phyloP scores from a whole-genome alignment of 2,113 vertebrate species.

The Accipiter cooperii region DNA sequence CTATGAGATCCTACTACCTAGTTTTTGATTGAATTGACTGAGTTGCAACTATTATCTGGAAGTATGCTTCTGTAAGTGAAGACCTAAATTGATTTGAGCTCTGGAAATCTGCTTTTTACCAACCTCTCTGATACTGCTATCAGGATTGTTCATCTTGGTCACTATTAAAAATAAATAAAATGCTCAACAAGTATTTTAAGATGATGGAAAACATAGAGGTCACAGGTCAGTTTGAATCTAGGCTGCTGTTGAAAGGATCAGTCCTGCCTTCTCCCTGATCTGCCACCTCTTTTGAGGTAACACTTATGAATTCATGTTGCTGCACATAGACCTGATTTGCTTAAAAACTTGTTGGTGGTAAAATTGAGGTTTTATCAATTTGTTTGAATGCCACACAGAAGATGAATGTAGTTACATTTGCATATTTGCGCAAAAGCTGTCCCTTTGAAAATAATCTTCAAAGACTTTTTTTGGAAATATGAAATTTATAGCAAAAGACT shows the following conservation, averaged over 20 bases:
- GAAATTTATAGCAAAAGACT: background rate
- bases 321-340: background rate
- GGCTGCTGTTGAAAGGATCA: background rate
- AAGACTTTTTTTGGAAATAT: background rate
- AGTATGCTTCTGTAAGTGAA: background rate
- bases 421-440: background rate
- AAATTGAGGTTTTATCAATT: background rate
- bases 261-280: background rate
- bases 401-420: background rate
- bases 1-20: accelerated
- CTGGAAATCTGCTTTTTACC: background rate
- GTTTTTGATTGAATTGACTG: background rate
- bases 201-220: background rate
- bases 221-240: background rate
- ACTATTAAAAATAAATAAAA: background rate
- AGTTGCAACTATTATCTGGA: background rate
- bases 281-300: background rate
- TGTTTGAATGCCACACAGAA: background rate
- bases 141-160: background rate
- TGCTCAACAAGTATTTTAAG: background rate
- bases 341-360: background rate
- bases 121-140: background rate
- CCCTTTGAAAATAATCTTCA: background rate
- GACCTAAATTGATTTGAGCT: background rate
- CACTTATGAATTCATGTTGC: background rate